Base-by-base conservation (phyloP, 2,888 invertebrate species). In the Alitta virens region DNA sequence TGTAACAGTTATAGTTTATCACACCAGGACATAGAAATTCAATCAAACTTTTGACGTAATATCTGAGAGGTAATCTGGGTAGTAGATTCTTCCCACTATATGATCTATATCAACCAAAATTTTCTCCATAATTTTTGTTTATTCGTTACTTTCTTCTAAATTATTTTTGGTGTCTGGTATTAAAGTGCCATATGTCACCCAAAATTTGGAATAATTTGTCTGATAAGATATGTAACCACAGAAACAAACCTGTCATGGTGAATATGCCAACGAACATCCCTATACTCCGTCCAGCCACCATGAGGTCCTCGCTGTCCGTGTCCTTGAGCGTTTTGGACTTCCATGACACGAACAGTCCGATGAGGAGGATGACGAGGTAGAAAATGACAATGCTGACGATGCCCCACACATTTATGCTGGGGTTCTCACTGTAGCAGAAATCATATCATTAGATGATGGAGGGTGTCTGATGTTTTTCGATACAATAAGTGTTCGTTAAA, bases 231-330 rank as follows among this genome's bases (percentile, higher is more conserved):
- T n/a, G n/a, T n/a, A 40, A 9, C 9, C 16, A 40, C 12, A 9
- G 40, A 12, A 16, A 40, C 40, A 40, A 12, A 77, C 78, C 77
- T 63, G 76, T 77, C 78, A 78, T 77, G 3, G 77, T 78, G 59
- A 76, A 75, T 3, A 76, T 67, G n/a, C 76, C 75, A 33, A 78
- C 74, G 7, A 73, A 21, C 5, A 69, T 66, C 24, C 69, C 69
- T 5, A 78, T 68, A 43, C 74, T 72, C 40, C 78, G 66, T 21
- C 75, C 76, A 1, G 77, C 78, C 18, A 77, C 73, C 58, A 77
- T 63, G 9, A 72, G 68, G 3, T 71, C 64, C 54, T 76, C 76
- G 53, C 72, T 61, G 14, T 63, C 61, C 14, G 63, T 67, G 5
- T 65, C 56, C 26, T 63, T 53, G 25, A 63, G 63, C 12, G 49